A percentile compares a stretch with the other conserved stretches of the same genome.
Conservation (phyloP, 2,113 vertebrate genomes). For the Thamnaconus septentrionalis region DNA sequence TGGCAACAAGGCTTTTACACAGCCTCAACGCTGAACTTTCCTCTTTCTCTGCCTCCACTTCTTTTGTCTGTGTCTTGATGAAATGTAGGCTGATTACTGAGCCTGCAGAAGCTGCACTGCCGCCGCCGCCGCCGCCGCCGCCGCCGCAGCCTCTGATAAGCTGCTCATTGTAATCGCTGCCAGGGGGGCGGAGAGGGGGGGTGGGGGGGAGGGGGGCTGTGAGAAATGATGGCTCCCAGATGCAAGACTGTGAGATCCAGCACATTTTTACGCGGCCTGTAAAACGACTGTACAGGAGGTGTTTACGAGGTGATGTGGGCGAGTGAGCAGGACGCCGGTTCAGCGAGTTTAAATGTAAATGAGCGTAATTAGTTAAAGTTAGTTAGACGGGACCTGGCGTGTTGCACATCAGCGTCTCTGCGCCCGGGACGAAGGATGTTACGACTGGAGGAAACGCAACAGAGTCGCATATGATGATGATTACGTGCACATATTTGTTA, state of each 20-base stretch:
- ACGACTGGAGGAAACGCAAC: no score
- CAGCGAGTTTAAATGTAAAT: constrained; percentile 37
- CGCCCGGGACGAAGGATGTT: not conserved
- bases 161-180: constrained; percentile 34
- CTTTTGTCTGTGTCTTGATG: not conserved
- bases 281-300: constrained; percentile 26
- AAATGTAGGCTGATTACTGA: constrained; percentile 57
- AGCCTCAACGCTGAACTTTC: not conserved
- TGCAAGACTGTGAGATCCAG: constrained; percentile 15
- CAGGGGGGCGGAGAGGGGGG: constrained; percentile 14
- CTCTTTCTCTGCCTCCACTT: not conserved
- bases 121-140: constrained; percentile 41
- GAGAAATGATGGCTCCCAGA: constrained; percentile 3
- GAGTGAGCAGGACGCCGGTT: constrained; percentile 13
- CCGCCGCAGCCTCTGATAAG: constrained; percentile 55
- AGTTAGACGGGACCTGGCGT: constrained; percentile 22
- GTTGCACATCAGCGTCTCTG: constrained; percentile 9
- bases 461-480: no score
- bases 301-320: not conserved
- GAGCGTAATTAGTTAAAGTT: constrained; percentile 35
- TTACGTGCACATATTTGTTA: no score
- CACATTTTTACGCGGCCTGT: not conserved
- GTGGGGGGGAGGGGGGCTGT: constrained; percentile 1
- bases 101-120: constrained; percentile 14
- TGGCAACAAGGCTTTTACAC: no score